These are phyloP conservation scores for Drosophila sordidula DNA, from an alignment of 2,888 invertebrate species.

Conservation along the genomic window DNA sequence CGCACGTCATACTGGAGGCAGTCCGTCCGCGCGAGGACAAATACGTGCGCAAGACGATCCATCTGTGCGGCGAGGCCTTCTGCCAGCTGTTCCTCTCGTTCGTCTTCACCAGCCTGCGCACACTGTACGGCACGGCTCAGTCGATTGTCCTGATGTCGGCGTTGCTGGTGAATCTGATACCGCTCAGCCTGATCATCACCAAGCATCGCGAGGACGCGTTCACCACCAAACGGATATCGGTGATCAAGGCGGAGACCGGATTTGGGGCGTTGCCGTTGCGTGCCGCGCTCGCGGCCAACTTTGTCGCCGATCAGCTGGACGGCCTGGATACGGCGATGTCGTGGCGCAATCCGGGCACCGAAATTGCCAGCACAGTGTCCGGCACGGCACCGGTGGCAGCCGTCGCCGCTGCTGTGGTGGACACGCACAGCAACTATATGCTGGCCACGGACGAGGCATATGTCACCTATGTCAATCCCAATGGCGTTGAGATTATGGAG, in stretches of 20 bases:
- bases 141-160: conserved; percentile 84
- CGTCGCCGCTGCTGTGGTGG: conserved; percentile 74
- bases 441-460: conserved; percentile 83
- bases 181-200: conserved; percentile 83
- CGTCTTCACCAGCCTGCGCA: conserved; percentile 84
- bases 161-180: conserved; percentile 83
- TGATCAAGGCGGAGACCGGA: conserved; percentile 81
- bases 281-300: conserved; percentile 67
- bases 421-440: conserved; percentile 83
- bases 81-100: conserved; percentile 84
- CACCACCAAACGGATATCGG: conserved; percentile 83
- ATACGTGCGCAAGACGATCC: conserved; percentile 84
- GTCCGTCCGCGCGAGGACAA: conserved; percentile 85
- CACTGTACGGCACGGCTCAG: conserved; percentile 84
- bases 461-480: conserved; percentile 83
- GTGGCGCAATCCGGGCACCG: conserved; percentile 82
- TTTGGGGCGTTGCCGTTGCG: conserved; percentile 79
- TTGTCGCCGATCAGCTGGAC: conserved; percentile 82
- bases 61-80: conserved; percentile 84
- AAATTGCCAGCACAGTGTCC: conserved; percentile 29
- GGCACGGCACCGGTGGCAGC: conserved; percentile 55
- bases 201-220: conserved; percentile 82
- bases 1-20: conserved; percentile 83
- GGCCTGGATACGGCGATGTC: conserved; percentile 78
- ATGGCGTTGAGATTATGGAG: conserved; percentile 85